phyloP scores from a whole-genome alignment of 1,140 invertebrate genomes.

The Mamestra configurata region DNA sequence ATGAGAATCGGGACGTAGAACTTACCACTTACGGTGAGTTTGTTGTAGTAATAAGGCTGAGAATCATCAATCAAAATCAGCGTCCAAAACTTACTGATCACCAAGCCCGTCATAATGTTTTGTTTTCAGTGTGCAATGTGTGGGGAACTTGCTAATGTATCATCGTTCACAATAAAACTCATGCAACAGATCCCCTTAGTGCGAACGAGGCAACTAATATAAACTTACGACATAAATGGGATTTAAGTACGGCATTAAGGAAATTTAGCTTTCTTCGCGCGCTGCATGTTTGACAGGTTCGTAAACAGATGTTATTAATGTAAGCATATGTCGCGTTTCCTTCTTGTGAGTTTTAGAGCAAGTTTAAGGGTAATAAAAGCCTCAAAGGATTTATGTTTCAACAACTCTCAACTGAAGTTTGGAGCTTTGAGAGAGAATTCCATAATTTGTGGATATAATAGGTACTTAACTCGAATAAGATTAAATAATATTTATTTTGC shows the following conservation, averaged over 20 bases:
- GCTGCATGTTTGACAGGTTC: constrained; percentile 19
- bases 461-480: too few relatives aligned
- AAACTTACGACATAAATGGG: constrained; percentile 26
- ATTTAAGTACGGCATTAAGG: constrained; percentile 24
- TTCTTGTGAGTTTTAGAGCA: background rate
- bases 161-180: constrained; percentile 8
- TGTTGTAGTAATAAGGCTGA: background rate
- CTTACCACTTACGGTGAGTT: background rate
- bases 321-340: constrained; percentile 16
- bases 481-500: too few relatives aligned
- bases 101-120: background rate
- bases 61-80: constrained; percentile 10
- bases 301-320: constrained; percentile 29
- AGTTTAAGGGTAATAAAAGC: constrained; percentile 17
- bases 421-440: background rate
- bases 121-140: background rate
- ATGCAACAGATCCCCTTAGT: background rate
- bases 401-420: background rate
- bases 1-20: constrained; percentile 67
- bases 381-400: background rate
- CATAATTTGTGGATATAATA: too few relatives aligned
- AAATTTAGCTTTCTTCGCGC: constrained; percentile 32
- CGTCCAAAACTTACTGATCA: background rate
- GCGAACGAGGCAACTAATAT: background rate
- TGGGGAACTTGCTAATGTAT: background rate